phyloP scores from a whole-genome alignment of 2,113 vertebrate species.

The Gavialis gangeticus region DNA sequence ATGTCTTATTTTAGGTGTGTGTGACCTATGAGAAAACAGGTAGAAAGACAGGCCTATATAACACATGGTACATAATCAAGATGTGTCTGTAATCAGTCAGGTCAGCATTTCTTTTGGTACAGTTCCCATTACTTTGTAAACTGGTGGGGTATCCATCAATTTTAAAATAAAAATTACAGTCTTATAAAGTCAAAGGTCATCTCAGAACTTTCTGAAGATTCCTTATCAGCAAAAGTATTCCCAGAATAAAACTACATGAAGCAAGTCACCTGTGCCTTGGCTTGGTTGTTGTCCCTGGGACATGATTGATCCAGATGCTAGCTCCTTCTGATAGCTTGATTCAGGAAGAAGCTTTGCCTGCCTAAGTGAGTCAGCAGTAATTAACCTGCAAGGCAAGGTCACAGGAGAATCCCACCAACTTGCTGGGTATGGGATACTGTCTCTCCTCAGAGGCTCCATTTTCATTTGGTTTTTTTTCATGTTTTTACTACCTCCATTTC shows the following conservation, averaged over 20 bases:
- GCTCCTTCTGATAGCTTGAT: not conserved
- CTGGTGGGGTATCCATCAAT: not conserved
- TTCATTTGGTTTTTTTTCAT: not conserved
- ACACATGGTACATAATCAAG: not conserved
- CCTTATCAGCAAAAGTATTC: not conserved
- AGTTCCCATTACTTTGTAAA: not conserved
- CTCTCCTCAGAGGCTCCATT: not conserved
- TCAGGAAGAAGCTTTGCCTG: not conserved
- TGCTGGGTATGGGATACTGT: rapidly evolving
- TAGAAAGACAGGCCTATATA: rapidly evolving
- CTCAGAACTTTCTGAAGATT: no score
- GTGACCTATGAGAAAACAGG: not conserved
- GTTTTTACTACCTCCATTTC: not conserved
- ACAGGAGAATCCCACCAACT: not conserved
- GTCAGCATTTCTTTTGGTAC: not conserved
- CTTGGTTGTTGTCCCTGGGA: not conserved
- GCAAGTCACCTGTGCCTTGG: not conserved
- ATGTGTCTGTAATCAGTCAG: not conserved
- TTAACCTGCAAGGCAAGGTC: not conserved
- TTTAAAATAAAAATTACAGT: not conserved
- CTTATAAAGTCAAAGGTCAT: no score
- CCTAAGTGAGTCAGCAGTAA: not conserved
- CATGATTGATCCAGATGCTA: no score
- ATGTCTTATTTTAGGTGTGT: no score
- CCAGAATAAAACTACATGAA: not conserved